Evolutionary conservation across 2,888 invertebrate species (phyloP).

Genomic region (Lasiommata megera): DNA sequence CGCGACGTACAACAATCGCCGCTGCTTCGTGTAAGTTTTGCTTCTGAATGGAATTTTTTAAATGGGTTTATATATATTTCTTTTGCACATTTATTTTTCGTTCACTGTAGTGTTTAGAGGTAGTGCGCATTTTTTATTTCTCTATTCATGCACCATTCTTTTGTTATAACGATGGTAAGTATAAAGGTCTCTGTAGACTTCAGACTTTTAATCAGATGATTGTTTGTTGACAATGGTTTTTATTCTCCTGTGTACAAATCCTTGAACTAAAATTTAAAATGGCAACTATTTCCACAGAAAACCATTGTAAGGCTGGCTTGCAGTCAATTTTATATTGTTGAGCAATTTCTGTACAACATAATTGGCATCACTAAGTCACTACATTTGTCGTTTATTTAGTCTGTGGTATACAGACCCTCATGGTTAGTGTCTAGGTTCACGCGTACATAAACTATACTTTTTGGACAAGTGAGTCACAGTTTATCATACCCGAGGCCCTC

Average conservation of each 20-base stretch:
- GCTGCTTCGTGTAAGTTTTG: conserved; percentile 78
- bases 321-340: no score
- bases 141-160: conserved; percentile 73
- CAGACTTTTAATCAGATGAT: neutral
- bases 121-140: conserved; percentile 60
- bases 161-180: conserved; percentile 42
- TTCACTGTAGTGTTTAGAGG: conserved; percentile 53
- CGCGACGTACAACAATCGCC: conserved; percentile 64
- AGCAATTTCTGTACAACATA: no score
- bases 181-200: neutral
- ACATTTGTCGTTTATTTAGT: neutral
- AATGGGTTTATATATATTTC: conserved; percentile 47
- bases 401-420: conserved; percentile 24
- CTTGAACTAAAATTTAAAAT: no score
- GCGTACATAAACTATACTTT: neutral
- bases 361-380: no score
- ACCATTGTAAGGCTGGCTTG: no score
- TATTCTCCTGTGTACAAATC: no score
- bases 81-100: conserved; percentile 62
- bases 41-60: conserved; percentile 50
- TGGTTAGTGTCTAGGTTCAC: conserved; percentile 20
- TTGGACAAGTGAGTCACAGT: no score
- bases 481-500: no score
- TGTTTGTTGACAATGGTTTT: no score
- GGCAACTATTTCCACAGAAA: no score